Evolutionary conservation across 2,888 invertebrate genomes (phyloP), one percentile per base, ranked within the genome.

Genomic region (Callyntrura sp.): DNA sequence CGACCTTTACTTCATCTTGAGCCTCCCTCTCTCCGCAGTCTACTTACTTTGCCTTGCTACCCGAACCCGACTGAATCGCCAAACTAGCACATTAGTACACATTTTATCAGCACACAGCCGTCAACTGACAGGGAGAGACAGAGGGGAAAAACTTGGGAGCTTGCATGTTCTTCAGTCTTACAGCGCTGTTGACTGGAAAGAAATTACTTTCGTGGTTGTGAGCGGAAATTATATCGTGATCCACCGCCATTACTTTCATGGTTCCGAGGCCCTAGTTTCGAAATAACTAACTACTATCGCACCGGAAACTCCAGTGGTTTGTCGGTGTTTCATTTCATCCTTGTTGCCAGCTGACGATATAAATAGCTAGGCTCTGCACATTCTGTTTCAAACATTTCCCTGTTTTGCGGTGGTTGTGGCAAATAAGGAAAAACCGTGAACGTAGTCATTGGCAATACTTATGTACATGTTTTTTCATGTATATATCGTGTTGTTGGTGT

Each of bases 241-340:
- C n/a, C n/a, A 17, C 5, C 17, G 43, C 17, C 68, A 68, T 68
- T 43, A 35, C 8, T 62, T 62, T 17, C 20, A 23, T 62, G 62
- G 25, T 23, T 11, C 51, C 51, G n/a, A 11, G 62, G 8, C 8
- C 62, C 11, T 62, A 35, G 3, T 25, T 23, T 62, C 8, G 65
- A 23, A 65, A 5, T 55, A 17, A 23, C 9, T 23, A 17, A 23
- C 20, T 20, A 20, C n/a, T 60, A 9, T n/a, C 20, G 17, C 3
- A 48, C 73, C 73, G 73, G 73, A 73, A 73, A 17, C 48, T 73
- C 73, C 73, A 73, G 73, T 23, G 48, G 45, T 73, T 68, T 28
- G 28, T 62, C 8, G 73, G 48, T 11, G 11, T 62, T 62, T 62
- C 55, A 12, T 20, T 17, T 20, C 12, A 11, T 12, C 11, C 6